Evolutionary conservation across 2,888 invertebrate species (phyloP).

Genomic region (Rhaphigaster nebulosa): DNA sequence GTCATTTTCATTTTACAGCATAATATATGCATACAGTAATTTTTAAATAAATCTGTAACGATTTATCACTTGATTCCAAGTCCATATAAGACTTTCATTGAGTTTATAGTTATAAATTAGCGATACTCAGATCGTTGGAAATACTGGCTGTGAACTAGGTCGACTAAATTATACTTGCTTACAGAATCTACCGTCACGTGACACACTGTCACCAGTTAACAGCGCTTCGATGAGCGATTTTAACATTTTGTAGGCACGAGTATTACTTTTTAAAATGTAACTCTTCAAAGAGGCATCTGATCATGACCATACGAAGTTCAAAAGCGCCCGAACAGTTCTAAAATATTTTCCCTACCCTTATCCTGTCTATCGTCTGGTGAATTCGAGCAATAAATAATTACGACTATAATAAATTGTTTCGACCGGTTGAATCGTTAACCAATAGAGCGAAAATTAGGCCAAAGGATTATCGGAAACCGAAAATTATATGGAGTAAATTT

Average conservation of each 20-base stretch:
- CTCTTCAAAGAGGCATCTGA: conserved; percentile 49
- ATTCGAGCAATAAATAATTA: background rate
- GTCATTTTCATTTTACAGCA: conserved; percentile 58
- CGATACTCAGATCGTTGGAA: conserved; percentile 57
- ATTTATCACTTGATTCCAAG: conserved; percentile 56
- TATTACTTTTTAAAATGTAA: conserved; percentile 62
- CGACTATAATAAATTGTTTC: background rate
- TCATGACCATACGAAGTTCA: conserved; percentile 50
- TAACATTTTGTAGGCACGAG: conserved; percentile 66
- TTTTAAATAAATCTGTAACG: conserved; percentile 56
- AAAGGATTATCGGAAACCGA: background rate
- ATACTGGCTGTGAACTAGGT: conserved; percentile 60
- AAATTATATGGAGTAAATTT: background rate
- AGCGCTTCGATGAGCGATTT: conserved; percentile 66
- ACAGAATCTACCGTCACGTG: conserved; percentile 63
- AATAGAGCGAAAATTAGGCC: background rate
- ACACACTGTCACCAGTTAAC: conserved; percentile 64
- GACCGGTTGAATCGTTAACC: background rate
- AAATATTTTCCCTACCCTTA: background rate
- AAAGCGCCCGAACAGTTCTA: background rate
- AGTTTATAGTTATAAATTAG: conserved; percentile 49
- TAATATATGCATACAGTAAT: conserved; percentile 58
- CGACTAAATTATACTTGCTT: conserved; percentile 60
- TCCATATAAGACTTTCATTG: conserved; percentile 50
- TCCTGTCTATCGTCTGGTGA: background rate